Conservation (phyloP, 2,113 vertebrate species). For the Brachyistius frenatus region DNA sequence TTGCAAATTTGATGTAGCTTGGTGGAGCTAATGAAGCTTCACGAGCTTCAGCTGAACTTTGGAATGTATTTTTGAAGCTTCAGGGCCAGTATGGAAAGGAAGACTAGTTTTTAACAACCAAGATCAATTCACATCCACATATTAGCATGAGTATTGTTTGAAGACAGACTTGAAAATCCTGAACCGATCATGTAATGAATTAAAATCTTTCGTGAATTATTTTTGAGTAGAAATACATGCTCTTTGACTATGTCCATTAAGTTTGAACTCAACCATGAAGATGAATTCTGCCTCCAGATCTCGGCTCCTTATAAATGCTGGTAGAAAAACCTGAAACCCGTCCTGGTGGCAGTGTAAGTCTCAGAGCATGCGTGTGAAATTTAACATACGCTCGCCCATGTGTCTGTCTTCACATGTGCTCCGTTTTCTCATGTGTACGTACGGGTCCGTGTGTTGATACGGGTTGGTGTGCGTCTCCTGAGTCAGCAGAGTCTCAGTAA, state of each 20-base stretch:
- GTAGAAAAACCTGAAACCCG: neutral
- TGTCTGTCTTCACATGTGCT: conserved; percentile 1
- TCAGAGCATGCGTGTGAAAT: neutral
- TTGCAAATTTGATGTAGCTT: too few relatives aligned
- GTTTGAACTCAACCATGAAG: neutral
- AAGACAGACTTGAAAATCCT: too few relatives aligned
- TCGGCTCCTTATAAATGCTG: neutral
- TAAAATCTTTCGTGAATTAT: too few relatives aligned
- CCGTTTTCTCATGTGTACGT: neutral
- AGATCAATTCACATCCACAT: too few relatives aligned
- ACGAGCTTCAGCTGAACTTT: too few relatives aligned
- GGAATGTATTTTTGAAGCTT: too few relatives aligned
- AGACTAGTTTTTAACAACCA: too few relatives aligned
- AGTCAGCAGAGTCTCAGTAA: conserved; percentile 79
- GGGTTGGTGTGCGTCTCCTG: conserved; percentile 65
- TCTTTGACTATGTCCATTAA: neutral
- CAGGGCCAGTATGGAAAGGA: too few relatives aligned
- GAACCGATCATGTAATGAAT: too few relatives aligned
- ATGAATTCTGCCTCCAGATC: neutral
- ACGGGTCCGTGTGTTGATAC: neutral
- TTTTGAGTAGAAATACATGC: too few relatives aligned
- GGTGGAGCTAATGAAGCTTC: too few relatives aligned
- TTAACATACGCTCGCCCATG: neutral
- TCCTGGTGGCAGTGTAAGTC: neutral
- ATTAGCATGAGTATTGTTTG: too few relatives aligned